Evolutionary conservation across 2,888 invertebrate genomes (phyloP), one percentile per base, ranked within the genome.

Genomic region (Helleia helle): DNA sequence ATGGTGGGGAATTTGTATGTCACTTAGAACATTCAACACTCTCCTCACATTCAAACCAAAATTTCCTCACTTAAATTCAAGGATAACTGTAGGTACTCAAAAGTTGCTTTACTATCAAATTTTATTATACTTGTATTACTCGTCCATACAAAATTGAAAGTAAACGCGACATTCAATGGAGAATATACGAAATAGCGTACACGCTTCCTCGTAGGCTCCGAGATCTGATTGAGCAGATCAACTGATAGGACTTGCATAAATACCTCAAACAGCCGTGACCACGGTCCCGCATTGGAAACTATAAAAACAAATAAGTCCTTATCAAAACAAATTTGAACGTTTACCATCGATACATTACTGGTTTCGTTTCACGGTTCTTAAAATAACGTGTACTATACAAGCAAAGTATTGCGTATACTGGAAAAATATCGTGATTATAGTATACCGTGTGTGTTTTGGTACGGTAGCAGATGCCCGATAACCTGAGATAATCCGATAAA

Each of bases 401-500:
- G 54, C 45, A 57, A 53, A 66, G 66, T 15, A 51, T 40, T 8
- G 4, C 46, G 40, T 42, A 4, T 2, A 47, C 18, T 39, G 13
- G 22, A 37, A 28, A 45, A 41, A 28, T 42, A 40, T 51, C 44
- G 47, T 46, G 39, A 24, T 15, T 36, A 22, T 13, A 41, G 36
- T 41, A 27, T 18, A 31, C 29, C 31, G 13, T 25, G 41, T 31
- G 43, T 46, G 31, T 40, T 40, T 47, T 62, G 58, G 68, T 71
- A 57, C 43, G 40, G 43, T 56, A 47, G 41, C 47, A 65, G 73
- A 75, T 74, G 62, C 48, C 61, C 60, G 79, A 79, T 79, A 79
- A 79, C 80, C 79, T 60, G 50, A 66, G 75, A 75, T 76, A 77
- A 76, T 74, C 77, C 47, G 74, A 74, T 77, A 68, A 64, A 77